Base-by-base conservation (phyloP, 2,797 vertebrate species). In the Pipistrellus nathusii region DNA sequence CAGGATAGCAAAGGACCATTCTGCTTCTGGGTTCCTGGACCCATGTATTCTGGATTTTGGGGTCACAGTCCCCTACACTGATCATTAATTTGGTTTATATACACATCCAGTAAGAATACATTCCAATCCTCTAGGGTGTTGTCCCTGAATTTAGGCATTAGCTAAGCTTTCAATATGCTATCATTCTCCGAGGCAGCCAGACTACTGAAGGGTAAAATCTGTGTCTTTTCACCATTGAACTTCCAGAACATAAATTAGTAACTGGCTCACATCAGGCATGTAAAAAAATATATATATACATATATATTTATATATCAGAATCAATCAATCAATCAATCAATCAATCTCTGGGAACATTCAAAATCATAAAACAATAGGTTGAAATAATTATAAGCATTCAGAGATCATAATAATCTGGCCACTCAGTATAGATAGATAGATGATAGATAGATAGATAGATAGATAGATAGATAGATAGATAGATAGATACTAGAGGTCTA, bases 341-440 rank as follows among this genome's bases (percentile, higher is more conserved):
- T 38, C 25, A 59, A 11, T 68, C 78, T 69, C 35, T 20, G 0
- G 13, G 57, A 90, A 69, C 15, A 88, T 91, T 93, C 38, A 80
- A 93, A 85, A 85, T 71, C 13, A 48, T 7, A 89, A 90, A 91
- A 84, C 3, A 64, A 89, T 21, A 84, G 46, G 69, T 20, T 35
- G 12, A 89, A 84, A 89, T 89, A 35, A 66, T 71, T 75, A 85
- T 90, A 91, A 94, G 44, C 9, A 44, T 44, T 44, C 44, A 44
- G 44, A 44, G 44, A 44, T 44, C 44, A 44, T 44, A 44, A 44
- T 44, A 44, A 44, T 44, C 44, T 44, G 44, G 44, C 44, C 10
- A 44, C 44, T 44, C 44, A 41, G 38, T 41, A 41, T 6, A 38
- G 4, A 38, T 38, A 38, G 35, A 38, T 38, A 38, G 35, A 38